Conservation (phyloP, 30 jellyfish, hydroid and myxozoan species). For the Hydractinia symbiolongicarpus region DNA sequence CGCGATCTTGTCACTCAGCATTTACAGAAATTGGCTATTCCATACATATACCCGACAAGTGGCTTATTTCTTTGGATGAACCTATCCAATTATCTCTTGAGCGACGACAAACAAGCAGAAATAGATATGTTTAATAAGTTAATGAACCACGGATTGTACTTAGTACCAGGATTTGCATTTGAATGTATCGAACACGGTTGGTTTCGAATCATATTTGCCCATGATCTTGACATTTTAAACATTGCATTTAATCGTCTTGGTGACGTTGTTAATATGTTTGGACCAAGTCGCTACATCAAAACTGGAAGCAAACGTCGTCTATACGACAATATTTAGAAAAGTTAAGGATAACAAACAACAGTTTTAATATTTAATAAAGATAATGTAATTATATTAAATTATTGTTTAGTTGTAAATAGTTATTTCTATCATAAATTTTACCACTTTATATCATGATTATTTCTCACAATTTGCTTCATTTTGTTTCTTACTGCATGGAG, state of each 20-base stretch:
- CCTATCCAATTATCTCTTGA: constrained; percentile 15
- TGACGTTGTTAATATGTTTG: too few species aligned
- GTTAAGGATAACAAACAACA: too few species aligned
- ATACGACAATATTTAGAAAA: too few species aligned
- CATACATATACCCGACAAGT: constrained; percentile 22
- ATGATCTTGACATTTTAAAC: constrained; percentile 11
- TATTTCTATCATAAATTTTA: too few species aligned
- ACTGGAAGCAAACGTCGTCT: too few species aligned
- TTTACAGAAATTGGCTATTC: constrained; percentile 26
- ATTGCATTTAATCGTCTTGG: constrained; percentile 28
- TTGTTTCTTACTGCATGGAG: too few species aligned
- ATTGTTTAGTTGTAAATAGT: too few species aligned
- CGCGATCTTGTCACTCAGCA: constrained; percentile 28
- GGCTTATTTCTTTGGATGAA: constrained; percentile 70
- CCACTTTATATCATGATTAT: too few species aligned
- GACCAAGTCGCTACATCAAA: too few species aligned
- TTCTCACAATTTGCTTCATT: too few species aligned
- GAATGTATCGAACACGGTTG: constrained; percentile 58
- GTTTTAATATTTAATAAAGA: too few species aligned
- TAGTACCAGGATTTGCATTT: constrained; percentile 64
- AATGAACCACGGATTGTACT: constrained; percentile 44
- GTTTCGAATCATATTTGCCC: constrained; percentile 56
- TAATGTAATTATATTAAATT: too few species aligned
- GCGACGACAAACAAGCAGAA: constrained; percentile 46
- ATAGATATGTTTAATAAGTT: constrained; percentile 37